A percentile compares a stretch with the other conserved stretches of the same genome.
Evolutionary conservation across 2,888 invertebrate genomes (phyloP).

Genomic region (Eupithecia subumbrata): DNA sequence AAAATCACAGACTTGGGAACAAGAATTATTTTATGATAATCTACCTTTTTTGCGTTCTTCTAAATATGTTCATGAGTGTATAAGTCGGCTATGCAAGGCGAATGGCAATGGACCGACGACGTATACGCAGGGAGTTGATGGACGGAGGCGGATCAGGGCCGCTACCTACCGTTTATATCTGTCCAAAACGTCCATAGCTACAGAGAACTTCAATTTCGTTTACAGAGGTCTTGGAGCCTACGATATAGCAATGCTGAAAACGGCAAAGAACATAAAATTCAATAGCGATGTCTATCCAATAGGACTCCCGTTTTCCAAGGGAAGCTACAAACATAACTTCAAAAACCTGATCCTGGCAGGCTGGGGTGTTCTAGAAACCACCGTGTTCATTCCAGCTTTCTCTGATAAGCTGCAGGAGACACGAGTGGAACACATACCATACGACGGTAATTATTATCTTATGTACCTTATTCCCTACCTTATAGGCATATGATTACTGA

Average conservation of each 20-base stretch:
- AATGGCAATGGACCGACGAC: no score
- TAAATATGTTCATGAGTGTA: no score
- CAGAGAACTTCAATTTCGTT: not conserved
- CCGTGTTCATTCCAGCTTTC: slow-evolving; percentile 64
- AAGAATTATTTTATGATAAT: no score
- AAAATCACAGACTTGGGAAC: no score
- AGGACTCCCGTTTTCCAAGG: slow-evolving; percentile 59
- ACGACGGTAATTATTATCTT: slow-evolving; percentile 65
- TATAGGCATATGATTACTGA: not conserved
- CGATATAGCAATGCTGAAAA: slow-evolving; percentile 82
- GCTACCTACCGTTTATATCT: not conserved
- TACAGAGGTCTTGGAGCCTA: slow-evolving; percentile 74
- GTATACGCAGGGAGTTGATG: no score
- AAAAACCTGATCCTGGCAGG: slow-evolving; percentile 69
- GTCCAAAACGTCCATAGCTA: not conserved
- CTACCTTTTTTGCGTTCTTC: no score
- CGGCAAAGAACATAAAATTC: slow-evolving; percentile 60
- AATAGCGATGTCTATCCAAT: slow-evolving; percentile 73
- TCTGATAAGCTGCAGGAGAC: slow-evolving; percentile 77
- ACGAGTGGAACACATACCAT: slow-evolving; percentile 67
- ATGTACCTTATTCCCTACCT: not conserved
- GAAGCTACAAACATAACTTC: slow-evolving; percentile 31
- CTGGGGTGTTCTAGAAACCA: slow-evolving; percentile 79
- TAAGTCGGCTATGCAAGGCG: no score
- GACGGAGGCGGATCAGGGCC: no score